A percentile compares a stretch with the other conserved stretches of the same genome.
These are phyloP conservation scores for Fulica atra DNA, from an alignment of 2,113 vertebrate species.

Conservation along the genomic window DNA sequence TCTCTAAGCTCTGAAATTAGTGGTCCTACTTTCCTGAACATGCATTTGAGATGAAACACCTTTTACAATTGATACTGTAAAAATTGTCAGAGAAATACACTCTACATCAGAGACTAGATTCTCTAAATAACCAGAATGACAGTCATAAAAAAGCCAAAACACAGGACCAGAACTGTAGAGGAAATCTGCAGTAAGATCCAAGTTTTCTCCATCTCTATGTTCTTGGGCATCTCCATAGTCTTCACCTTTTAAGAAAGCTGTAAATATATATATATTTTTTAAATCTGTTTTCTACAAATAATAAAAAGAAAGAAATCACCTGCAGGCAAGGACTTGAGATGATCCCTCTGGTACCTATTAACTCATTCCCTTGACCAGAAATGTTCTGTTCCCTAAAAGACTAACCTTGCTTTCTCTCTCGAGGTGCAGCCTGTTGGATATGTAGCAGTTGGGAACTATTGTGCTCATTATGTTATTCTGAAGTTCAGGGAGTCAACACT, in stretches of 20 bases:
- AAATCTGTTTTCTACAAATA: not conserved
- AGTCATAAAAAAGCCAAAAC: not conserved
- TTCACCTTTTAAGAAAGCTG: not conserved
- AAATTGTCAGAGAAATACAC: not conserved
- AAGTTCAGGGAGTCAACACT: not conserved
- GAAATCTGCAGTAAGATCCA: not conserved
- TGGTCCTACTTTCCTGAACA: not conserved
- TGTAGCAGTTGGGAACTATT: not conserved
- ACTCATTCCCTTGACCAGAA: not conserved
- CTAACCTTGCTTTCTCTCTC: not conserved
- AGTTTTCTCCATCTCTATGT: not conserved
- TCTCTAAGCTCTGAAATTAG: not conserved
- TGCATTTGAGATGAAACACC: not conserved
- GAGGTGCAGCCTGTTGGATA: not conserved
- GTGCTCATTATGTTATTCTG: not conserved
- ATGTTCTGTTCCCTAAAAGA: not conserved
- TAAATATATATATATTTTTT: not conserved
- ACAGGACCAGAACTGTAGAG: not conserved
- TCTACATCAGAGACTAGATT: accelerated
- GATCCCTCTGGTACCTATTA: not conserved
- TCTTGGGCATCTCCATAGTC: not conserved
- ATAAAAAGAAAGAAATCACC: not conserved
- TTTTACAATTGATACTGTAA: not conserved
- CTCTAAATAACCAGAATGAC: not conserved
- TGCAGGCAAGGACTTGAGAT: not conserved